A percentile compares a stretch with the other conserved stretches of the same genome.
phyloP scores from a whole-genome alignment of 53 echinoderm and acorn worm genomes.

The Zoroaster sp. region DNA sequence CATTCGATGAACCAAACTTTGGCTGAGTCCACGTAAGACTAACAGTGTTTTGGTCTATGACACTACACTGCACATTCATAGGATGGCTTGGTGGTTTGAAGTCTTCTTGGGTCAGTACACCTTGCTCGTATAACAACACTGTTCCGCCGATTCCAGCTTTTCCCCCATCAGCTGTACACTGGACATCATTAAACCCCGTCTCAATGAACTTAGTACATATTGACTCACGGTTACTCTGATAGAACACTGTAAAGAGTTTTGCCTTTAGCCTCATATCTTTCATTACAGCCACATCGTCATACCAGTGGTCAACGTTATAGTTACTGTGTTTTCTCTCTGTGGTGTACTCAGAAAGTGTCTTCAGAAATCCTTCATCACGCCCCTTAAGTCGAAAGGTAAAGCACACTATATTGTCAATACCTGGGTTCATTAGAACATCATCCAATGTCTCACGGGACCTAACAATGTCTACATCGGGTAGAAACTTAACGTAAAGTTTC shows the following conservation, averaged over 20 bases:
- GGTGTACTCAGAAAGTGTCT: conserved; percentile 4
- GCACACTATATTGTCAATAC: conserved; percentile 9
- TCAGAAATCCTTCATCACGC: not conserved
- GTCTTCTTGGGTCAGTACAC: conserved; percentile 17
- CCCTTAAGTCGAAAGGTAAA: conserved; percentile 12
- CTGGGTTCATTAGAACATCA: conserved; percentile 22
- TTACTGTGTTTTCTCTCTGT: not conserved
- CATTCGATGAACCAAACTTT: not conserved
- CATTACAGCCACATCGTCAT: not conserved
- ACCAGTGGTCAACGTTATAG: conserved; percentile 1
- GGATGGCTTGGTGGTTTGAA: conserved; percentile 62
- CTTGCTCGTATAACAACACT: conserved; percentile 35
- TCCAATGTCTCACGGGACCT: conserved; percentile 27
- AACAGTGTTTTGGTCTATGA: not conserved
- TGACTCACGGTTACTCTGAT: not conserved
- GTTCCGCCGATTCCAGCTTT: conserved; percentile 2
- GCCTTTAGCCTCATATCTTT: conserved; percentile 20
- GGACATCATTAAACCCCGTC: not conserved
- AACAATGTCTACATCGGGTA: not conserved
- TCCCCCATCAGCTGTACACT: not conserved
- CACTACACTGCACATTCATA: not conserved
- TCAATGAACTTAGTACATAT: conserved; percentile 15
- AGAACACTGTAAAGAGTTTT: conserved; percentile 23
- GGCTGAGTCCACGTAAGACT: conserved; percentile 46
- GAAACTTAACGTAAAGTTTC: not conserved